Conservation (phyloP, 2,888 invertebrate species). For the Eumacrocentrus americanus region DNA sequence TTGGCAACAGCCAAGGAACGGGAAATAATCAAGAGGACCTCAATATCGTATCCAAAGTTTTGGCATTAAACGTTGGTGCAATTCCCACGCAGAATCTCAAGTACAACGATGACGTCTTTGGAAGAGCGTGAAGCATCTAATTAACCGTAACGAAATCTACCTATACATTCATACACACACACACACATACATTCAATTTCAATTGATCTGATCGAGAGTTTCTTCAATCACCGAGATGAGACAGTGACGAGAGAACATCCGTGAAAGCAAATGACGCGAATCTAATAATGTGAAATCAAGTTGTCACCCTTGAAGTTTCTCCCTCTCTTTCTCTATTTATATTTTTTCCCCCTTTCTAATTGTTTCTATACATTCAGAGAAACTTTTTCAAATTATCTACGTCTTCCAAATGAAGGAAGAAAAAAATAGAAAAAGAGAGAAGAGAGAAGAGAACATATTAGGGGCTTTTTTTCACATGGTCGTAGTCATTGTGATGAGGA, state of each 20-base stretch:
- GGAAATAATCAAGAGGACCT: conserved; percentile 72
- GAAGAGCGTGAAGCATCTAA: conserved; percentile 25
- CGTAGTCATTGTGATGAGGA: conserved; percentile 36
- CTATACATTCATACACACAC: conserved; percentile 2
- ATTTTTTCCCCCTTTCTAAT: neutral
- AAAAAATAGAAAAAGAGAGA: neutral
- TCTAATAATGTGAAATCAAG: conserved; percentile 13
- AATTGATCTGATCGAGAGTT: conserved; percentile 26
- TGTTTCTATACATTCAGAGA: neutral
- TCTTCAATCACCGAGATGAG: neutral
- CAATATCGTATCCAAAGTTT: conserved; percentile 80
- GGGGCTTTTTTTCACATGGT: conserved; percentile 27
- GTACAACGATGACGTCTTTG: conserved; percentile 37
- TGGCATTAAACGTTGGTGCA: conserved; percentile 80
- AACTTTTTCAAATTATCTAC: conserved; percentile 5
- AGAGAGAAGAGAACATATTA: neutral
- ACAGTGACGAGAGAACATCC: conserved; percentile 28
- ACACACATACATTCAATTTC: too few relatives aligned
- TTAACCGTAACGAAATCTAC: neutral
- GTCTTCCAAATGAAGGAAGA: too few relatives aligned
- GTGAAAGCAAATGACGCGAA: conserved; percentile 21
- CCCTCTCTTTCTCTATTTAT: neutral
- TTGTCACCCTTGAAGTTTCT: conserved; percentile 12
- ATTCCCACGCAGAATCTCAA: conserved; percentile 54
- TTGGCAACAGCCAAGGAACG: conserved; percentile 45